phyloP scores from a whole-genome alignment of 2,888 invertebrate species.

The Zaprionus lineosus region DNA sequence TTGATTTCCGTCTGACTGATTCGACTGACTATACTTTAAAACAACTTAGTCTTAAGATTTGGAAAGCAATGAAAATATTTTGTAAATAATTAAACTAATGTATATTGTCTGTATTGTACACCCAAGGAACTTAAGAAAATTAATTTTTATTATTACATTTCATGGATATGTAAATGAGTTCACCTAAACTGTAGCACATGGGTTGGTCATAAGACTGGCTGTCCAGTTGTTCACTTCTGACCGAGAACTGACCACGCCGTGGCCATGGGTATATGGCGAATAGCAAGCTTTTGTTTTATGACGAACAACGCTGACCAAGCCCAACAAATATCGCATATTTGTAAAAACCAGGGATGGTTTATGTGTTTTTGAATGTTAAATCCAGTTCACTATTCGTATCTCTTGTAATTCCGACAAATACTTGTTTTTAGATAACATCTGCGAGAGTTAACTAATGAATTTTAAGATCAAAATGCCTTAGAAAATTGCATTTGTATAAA shows the following conservation, averaged over 20 bases:
- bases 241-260: constrained; percentile 56
- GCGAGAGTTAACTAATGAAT: no score
- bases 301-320: constrained; percentile 63
- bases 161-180: constrained; percentile 60
- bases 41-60: no score
- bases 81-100: no score
- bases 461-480: no score
- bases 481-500: no score
- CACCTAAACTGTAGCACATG: constrained; percentile 68
- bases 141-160: constrained; percentile 33
- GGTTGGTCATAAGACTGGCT: no score
- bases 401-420: no score
- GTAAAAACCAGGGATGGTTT: constrained; percentile 52
- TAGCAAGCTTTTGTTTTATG: constrained; percentile 62
- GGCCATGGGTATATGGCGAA: constrained; percentile 56
- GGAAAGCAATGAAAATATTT: no score
- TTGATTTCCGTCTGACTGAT: constrained; percentile 29
- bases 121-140: constrained; percentile 13
- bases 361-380: background rate
- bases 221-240: constrained; percentile 53
- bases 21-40: no score
- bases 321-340: constrained; percentile 68
- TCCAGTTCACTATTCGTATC: no score
- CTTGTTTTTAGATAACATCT: no score
- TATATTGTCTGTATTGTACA: no score